Evolutionary conservation across 2,888 invertebrate species (phyloP).

Genomic region (Caenorhabditis becei): DNA sequence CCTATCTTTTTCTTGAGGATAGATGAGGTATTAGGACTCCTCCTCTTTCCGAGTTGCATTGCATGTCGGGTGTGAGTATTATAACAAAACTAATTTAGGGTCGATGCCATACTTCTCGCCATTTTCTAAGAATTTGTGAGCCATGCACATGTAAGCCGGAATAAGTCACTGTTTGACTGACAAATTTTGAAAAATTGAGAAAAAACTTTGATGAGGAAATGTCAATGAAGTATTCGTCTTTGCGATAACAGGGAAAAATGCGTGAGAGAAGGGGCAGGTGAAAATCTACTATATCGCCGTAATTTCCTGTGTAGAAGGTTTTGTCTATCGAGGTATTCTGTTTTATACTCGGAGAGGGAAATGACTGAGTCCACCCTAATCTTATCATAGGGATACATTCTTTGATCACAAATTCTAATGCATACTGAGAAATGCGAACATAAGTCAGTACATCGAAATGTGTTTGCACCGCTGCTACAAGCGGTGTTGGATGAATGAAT

Average conservation of each 20-base stretch:
- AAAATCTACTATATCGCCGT: background rate
- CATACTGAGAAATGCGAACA: too few relatives aligned
- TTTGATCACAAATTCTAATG: too few relatives aligned
- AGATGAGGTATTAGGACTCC: constrained; percentile 53
- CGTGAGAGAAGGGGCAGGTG: constrained; percentile 1
- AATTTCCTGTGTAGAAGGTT: background rate
- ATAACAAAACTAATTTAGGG: constrained; percentile 61
- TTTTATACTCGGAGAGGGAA: background rate
- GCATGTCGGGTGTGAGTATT: constrained; percentile 41
- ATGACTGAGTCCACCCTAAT: background rate
- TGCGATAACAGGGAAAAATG: background rate
- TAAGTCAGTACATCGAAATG: background rate
- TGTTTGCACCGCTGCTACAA: background rate
- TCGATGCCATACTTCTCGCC: constrained; percentile 31
- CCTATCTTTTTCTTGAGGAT: constrained; percentile 10
- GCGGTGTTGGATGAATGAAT: background rate
- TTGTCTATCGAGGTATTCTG: background rate
- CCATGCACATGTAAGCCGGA: background rate
- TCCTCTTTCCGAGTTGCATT: constrained; percentile 17
- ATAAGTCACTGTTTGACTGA: background rate
- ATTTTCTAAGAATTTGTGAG: constrained; percentile 68
- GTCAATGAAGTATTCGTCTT: background rate
- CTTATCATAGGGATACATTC: too few relatives aligned
- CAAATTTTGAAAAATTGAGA: constrained; percentile 6
- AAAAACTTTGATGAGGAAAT: background rate